Evolutionary conservation across 1,140 invertebrate species (phyloP), one percentile per base, ranked within the genome.

Genomic region (Latrodectus geometricus): DNA sequence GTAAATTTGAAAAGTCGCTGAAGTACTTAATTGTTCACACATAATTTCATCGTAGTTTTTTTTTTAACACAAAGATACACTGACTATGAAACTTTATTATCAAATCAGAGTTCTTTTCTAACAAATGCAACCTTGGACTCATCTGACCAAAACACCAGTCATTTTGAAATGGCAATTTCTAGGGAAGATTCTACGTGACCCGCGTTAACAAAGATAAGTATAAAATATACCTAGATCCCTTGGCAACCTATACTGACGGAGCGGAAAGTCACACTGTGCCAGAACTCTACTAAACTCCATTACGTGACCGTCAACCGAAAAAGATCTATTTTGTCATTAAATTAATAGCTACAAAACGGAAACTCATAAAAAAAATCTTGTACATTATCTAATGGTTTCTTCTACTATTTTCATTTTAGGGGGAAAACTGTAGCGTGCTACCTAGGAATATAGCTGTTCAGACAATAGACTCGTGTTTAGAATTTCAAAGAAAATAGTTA

Each of bases 301-400:
- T 83, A 83, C 70, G 80, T 83, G 80, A 83, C 80, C 68, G 79
- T 21, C 56, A 48, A 23, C 54, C 68, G 35, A 23, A 54, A 69
- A 80, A 80, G 66, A 80, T 54, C 21, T 49, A 20, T 81, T 81
- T 74, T 74, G 35, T 65, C 80, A 83, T 83, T 83, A 83, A 83
- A 83, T 83, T 83, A 83, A 83, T 83, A 83, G 80, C 80, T 83
- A 83, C 80, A 83, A 83, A 83, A 83, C 80, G 80, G 80, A 83
- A 83, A 83, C 17, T 2, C 17, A 17, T 14, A 61, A 61, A 61
- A 61, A 61, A 61, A 61, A 61, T 61, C 11, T 61, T 11, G 54
- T 14, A 61, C 54, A 61, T 61, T 61, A 61, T 61, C 11, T 14
- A 61, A 61, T 61, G 54, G 17, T 61, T 61, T 61, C 54, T 61